Conservation (phyloP, 37 sponge, comb jelly and placozoan genomes). For the Agelas oroides region DNA sequence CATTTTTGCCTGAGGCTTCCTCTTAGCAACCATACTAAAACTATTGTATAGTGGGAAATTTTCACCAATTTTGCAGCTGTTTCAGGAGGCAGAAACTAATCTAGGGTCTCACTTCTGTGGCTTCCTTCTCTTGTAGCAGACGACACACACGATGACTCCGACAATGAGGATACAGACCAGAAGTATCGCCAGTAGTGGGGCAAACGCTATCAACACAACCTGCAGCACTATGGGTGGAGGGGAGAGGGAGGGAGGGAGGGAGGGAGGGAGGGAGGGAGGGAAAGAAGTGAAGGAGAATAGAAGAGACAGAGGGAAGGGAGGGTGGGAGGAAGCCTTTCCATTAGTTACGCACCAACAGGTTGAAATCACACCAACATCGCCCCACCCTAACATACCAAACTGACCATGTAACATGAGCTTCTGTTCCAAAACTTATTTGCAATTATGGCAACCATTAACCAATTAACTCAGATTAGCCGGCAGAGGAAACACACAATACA, state of each 20-base stretch:
- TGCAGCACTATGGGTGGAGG: conserved; percentile 1
- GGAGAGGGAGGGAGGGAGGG: conserved; percentile 21
- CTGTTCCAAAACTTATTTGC: too few relatives aligned
- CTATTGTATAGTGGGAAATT: too few relatives aligned
- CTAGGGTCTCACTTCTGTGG: conserved; percentile 1
- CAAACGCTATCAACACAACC: conserved; percentile 41
- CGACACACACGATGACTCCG: conserved; percentile 2
- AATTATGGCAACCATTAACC: too few relatives aligned
- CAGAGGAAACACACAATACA: too few relatives aligned
- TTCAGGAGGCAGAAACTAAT: too few relatives aligned
- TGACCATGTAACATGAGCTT: too few relatives aligned
- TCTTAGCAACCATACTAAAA: too few relatives aligned
- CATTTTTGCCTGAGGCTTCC: too few relatives aligned
- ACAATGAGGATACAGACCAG: conserved; percentile 27
- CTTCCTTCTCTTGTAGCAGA: conserved; percentile 29
- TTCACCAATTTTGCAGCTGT: too few relatives aligned
- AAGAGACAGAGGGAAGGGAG: neutral
- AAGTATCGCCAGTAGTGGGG: conserved; percentile 46
- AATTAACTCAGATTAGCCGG: too few relatives aligned
- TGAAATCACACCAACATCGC: neutral
- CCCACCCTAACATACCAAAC: too few relatives aligned
- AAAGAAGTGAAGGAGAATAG: neutral
- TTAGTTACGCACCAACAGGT: neutral
- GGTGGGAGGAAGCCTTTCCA: neutral
- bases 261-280: neutral